phyloP scores from a whole-genome alignment of 2,113 vertebrate species.

The Panthera tigris region DNA sequence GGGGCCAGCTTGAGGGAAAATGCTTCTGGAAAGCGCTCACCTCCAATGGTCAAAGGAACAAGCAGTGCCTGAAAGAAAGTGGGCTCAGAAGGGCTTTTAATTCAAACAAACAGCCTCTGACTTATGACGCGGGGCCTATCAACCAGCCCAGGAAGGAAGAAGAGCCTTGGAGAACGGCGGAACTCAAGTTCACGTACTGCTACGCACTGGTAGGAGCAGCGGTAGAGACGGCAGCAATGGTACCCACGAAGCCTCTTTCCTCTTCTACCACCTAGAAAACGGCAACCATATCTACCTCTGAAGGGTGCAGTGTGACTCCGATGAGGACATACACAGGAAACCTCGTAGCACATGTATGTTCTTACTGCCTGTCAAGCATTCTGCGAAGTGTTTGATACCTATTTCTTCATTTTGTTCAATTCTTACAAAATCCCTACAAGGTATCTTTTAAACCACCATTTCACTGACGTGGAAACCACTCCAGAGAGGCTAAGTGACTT shows the following conservation, averaged over 20 bases:
- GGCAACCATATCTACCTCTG: not conserved
- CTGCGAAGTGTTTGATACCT: not conserved
- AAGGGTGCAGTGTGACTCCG: not conserved
- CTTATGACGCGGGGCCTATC: not conserved
- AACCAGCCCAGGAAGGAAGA: not conserved
- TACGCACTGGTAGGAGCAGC: not conserved
- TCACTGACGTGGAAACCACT: not conserved
- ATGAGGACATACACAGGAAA: not conserved
- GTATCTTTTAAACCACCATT: not conserved
- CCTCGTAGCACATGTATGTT: not conserved
- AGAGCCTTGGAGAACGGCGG: not conserved
- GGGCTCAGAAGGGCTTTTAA: not conserved
- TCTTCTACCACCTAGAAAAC: not conserved
- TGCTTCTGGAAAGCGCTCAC: not conserved
- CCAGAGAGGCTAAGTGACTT: slow-evolving; percentile 40
- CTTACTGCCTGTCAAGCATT: not conserved
- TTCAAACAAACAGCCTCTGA: not conserved
- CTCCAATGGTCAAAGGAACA: not conserved
- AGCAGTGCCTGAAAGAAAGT: not conserved
- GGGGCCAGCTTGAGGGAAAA: not conserved
- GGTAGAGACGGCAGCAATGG: not conserved
- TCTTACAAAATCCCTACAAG: not conserved
- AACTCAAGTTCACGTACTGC: not conserved
- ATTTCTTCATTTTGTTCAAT: not conserved
- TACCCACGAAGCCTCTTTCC: not conserved